Evolutionary conservation across 2,888 invertebrate species (phyloP).

Genomic region (Chrysolina americana): DNA sequence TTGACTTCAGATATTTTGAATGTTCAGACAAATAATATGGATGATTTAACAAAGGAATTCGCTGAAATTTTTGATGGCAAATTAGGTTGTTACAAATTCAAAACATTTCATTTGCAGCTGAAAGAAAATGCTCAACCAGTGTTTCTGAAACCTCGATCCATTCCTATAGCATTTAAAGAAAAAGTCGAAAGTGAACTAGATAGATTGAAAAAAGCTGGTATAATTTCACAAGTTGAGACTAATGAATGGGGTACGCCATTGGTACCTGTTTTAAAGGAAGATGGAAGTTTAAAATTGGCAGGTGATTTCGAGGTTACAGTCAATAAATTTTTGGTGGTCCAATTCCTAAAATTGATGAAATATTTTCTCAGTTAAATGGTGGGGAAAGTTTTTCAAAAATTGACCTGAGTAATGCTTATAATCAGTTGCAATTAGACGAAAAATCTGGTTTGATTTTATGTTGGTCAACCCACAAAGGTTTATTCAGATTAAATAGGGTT

Average conservation of each 20-base stretch:
- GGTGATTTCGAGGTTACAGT: neutral
- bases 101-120: no score
- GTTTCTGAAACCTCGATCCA: no score
- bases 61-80: neutral
- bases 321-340: neutral
- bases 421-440: constrained; percentile 60
- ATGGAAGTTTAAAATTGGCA: neutral
- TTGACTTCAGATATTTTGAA: no score
- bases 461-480: constrained; percentile 61
- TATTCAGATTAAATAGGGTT: constrained; percentile 61
- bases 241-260: no score
- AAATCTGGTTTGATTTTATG: constrained; percentile 56
- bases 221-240: no score
- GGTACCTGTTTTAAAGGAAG: no score
- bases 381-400: constrained; percentile 51
- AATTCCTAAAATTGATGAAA: neutral
- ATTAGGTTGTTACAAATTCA: no score
- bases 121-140: no score
- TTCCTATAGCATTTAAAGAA: no score
- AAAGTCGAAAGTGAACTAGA: no score
- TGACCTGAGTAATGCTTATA: constrained; percentile 56
- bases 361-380: neutral
- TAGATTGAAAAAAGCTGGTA: no score
- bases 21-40: neutral
- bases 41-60: neutral